Conservation (phyloP, 2,113 vertebrate species). For the Anguilla rostrata region DNA sequence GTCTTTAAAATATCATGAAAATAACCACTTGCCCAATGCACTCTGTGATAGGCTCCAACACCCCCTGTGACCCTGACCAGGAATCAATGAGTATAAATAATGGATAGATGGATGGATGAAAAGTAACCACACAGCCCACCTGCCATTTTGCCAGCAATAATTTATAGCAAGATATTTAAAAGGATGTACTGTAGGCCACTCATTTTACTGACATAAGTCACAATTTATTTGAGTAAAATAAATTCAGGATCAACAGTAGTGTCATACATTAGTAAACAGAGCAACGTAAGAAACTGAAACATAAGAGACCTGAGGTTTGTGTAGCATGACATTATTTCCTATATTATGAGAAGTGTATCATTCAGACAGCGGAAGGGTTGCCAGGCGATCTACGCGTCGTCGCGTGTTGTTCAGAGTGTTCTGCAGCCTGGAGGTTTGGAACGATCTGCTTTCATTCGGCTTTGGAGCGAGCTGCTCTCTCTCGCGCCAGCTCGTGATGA, state of each 20-base stretch:
- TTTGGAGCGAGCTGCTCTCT: too few species aligned
- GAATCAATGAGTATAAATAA: background rate
- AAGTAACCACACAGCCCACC: background rate
- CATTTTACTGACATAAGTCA: background rate
- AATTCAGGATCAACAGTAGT: background rate
- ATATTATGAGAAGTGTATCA: constrained; percentile 19
- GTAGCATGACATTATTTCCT: constrained; percentile 20
- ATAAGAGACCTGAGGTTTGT: constrained; percentile 13
- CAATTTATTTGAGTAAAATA: background rate
- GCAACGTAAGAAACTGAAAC: background rate
- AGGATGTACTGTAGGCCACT: background rate
- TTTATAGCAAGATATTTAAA: background rate
- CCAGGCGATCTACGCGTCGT: background rate
- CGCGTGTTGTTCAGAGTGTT: background rate
- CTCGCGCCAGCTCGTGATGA: too few species aligned
- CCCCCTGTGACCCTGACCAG: too few species aligned
- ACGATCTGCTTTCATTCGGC: background rate
- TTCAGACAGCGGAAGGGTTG: background rate
- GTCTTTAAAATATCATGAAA: too few species aligned
- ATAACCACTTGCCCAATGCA: too few species aligned
- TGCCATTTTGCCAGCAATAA: background rate
- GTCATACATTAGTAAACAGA: background rate
- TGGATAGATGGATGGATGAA: background rate
- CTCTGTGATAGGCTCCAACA: too few species aligned
- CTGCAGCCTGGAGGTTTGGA: background rate